Evolutionary conservation across 2,888 invertebrate species (phyloP), one percentile per base, ranked within the genome.

Genomic region (Plutella xylostella): DNA sequence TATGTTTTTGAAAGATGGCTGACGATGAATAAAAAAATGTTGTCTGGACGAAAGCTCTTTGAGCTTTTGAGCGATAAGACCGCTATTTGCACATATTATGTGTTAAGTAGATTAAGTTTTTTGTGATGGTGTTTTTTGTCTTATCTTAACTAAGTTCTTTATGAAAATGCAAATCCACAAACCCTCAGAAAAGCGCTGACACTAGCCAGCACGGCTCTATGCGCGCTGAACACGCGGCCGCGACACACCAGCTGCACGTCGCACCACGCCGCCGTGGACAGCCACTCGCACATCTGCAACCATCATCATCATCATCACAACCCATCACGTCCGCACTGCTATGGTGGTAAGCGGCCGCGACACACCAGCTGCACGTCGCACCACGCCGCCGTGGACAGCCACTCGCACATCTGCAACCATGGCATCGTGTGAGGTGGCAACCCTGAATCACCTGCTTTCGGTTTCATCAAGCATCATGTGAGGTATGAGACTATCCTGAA

Each of bases 131-230:
- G n/a, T n/a, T n/a, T n/a, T n/a, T n/a, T n/a, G n/a, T n/a, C n/a
- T n/a, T n/a, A n/a, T n/a, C n/a, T n/a, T n/a, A n/a, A n/a, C n/a
- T n/a, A n/a, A n/a, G n/a, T n/a, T n/a, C n/a, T n/a, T n/a, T n/a
- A n/a, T n/a, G n/a, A n/a, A n/a, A n/a, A n/a, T 28, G 28, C 9
- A 34, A 34, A 17, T 7, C 49, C 34, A 55, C 57, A 49, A 73
- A 90, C 90, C 79, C 87, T 86, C 15, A 91, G 77, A 58, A 89
- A 87, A 45, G 86, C 84, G 74, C 90, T 90, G 55, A 88, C 90
- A 49, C 89, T 89, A 1, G 90, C 90, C 7, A 90, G 76, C 11
- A 91, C 88, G 3, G 88, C 77, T 40, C 89, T 87, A 62, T 90
- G 90, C 0, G 90, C 90, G 59, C 84, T 84, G 57, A 90, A 85